Evolutionary conservation across 2,113 vertebrate genomes (phyloP).

Genomic region (cat (Felis catus)): F.catus_Fca126_mat1.0 CM031420.1:89972001-89972500

Average conservation of each 20-base stretch:
- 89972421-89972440: not conserved
- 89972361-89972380: not conserved
- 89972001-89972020: not conserved
- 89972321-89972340: not conserved
- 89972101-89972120: not conserved
- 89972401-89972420: not conserved
- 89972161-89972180: not conserved
- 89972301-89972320: not conserved
- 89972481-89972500: not conserved
- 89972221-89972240: not conserved
- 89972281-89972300: not conserved
- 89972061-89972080: not conserved
- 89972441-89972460: not conserved
- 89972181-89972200: not conserved
- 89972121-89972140: not conserved
- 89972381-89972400: not conserved
- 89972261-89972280: not conserved
- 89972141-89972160: not conserved
- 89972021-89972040: conserved; percentile 5
- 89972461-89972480: not conserved
- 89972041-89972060: conserved; percentile 6
- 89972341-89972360: not conserved
- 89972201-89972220: not conserved
- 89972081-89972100: not conserved
- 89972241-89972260: not conserved